phyloP scores from a whole-genome alignment of 53 echinoderm and acorn worm species.

The Mesocentrotus franciscanus region DNA sequence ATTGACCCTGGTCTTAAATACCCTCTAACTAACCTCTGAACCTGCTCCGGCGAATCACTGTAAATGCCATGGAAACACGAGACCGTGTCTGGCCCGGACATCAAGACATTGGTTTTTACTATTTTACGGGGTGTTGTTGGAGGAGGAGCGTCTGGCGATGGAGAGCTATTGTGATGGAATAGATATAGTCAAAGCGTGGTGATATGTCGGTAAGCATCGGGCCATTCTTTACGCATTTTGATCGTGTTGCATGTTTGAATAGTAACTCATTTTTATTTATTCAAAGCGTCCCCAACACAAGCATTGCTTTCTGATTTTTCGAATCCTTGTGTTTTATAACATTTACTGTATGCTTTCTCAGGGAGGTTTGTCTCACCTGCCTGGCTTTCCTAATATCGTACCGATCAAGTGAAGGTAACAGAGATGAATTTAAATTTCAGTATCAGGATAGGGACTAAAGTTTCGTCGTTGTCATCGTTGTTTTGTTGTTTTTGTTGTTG shows the following conservation, averaged over 20 bases:
- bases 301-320: no score
- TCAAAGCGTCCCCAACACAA: no score
- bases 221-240: not conserved
- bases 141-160: not conserved
- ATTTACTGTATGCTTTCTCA: no score
- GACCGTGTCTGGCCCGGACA: not conserved
- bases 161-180: not conserved
- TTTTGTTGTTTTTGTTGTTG: no score
- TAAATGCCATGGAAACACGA: not conserved
- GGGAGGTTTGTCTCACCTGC: no score
- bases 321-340: no score
- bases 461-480: no score
- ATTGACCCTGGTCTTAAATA: conserved; percentile 16
- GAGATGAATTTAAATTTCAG: no score
- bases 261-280: no score
- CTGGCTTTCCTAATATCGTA: no score
- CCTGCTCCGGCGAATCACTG: not conserved
- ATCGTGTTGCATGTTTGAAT: not conserved
- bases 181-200: not conserved
- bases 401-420: no score
- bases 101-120: not conserved
- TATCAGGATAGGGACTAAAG: no score
- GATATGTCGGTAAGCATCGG: not conserved
- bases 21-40: not conserved
- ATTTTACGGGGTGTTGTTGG: not conserved